phyloP scores from a whole-genome alignment of 2,888 invertebrate species.

The Dryadula phaetusa region DNA sequence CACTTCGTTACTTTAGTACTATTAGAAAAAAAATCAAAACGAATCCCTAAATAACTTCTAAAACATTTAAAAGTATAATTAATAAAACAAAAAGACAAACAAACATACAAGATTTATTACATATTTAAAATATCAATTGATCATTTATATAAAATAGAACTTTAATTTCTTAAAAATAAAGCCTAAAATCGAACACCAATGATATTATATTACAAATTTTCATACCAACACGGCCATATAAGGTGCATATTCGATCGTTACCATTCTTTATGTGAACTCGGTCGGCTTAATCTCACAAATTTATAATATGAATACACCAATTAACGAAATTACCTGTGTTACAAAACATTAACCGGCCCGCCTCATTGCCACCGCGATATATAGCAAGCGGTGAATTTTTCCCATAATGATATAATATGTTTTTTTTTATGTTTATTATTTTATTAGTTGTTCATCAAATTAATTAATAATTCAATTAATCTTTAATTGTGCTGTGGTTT shows the following conservation, averaged over 20 bases:
- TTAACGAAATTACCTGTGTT: slow-evolving; percentile 63
- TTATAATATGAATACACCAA: slow-evolving; percentile 71
- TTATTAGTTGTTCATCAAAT: slow-evolving; percentile 62
- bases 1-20: too few relatives aligned
- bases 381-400: slow-evolving; percentile 56
- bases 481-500: too few relatives aligned
- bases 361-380: slow-evolving; percentile 44
- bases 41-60: neutral
- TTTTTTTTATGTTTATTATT: slow-evolving; percentile 81
- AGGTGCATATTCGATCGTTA: slow-evolving; percentile 15
- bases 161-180: neutral
- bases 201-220: neutral
- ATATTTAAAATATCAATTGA: neutral
- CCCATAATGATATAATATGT: slow-evolving; percentile 60
- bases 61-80: neutral
- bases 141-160: neutral
- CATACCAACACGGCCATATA: neutral
- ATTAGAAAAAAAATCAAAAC: too few relatives aligned
- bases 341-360: slow-evolving; percentile 54
- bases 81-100: slow-evolving; percentile 1
- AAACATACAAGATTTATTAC: slow-evolving; percentile 9
- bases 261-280: slow-evolving; percentile 14
- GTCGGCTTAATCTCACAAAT: slow-evolving; percentile 59
- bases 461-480: too few relatives aligned
- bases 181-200: neutral